These are phyloP conservation scores for Dasypogon diadema DNA, from an alignment of 2,888 invertebrate genomes.

Conservation along the genomic window DNA sequence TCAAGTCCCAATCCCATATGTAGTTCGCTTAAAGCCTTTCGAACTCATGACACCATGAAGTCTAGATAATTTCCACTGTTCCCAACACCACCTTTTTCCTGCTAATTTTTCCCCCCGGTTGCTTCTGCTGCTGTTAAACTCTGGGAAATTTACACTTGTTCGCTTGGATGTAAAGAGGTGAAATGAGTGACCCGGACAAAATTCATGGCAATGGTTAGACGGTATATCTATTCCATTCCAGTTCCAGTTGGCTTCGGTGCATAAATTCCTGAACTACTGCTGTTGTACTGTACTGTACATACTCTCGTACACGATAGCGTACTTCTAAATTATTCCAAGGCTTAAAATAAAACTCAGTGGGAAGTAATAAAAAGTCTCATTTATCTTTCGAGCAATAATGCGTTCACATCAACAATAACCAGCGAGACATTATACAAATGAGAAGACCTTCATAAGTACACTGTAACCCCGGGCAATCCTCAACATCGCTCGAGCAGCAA, in stretches of 20 bases:
- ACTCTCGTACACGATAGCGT: neutral
- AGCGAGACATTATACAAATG: constrained; percentile 48
- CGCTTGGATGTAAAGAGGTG: neutral
- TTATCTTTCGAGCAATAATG: constrained; percentile 47
- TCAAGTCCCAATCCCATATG: neutral
- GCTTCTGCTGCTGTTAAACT: constrained; percentile 2
- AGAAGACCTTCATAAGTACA: constrained; percentile 36
- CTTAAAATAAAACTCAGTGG: constrained; percentile 46
- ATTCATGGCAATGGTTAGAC: neutral
- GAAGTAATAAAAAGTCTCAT: constrained; percentile 49
- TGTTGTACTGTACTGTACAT: neutral
- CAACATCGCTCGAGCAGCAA: constrained; percentile 12
- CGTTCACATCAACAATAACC: constrained; percentile 50
- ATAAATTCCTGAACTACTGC: neutral
- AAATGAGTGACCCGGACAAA: constrained; percentile 3
- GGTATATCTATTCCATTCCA: neutral
- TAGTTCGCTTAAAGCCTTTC: neutral
- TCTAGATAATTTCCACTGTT: neutral
- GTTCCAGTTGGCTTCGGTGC: neutral
- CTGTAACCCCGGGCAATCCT: neutral
- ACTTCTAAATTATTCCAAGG: neutral
- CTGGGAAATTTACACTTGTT: neutral
- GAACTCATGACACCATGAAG: constrained; percentile 1
- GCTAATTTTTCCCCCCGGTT: neutral
- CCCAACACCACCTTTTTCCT: neutral